Conservation (phyloP, 2,888 invertebrate genomes). For the Tenthredo amoena region DNA sequence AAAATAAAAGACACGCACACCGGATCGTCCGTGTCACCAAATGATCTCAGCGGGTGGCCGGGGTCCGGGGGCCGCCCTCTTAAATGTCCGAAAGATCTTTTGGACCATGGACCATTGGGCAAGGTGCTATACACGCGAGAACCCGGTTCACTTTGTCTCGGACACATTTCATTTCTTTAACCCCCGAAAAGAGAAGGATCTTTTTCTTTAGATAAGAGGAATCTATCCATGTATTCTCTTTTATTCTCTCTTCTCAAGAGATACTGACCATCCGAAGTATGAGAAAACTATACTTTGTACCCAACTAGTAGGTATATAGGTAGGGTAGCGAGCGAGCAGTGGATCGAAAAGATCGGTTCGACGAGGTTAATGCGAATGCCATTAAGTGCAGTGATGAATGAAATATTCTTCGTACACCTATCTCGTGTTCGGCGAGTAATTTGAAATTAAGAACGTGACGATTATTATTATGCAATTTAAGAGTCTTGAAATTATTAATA, state of each 20-base stretch:
- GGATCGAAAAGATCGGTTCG: not conserved
- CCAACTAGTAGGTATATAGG: not conserved
- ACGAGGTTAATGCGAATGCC: constrained; percentile 28
- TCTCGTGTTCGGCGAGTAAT: constrained; percentile 4
- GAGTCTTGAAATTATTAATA: not conserved
- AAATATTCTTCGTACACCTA: not conserved
- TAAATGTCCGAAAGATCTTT: not conserved
- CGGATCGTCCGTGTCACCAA: constrained; percentile 64
- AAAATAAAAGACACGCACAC: constrained; percentile 56
- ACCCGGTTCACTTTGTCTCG: not conserved
- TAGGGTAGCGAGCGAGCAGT: too few relatives aligned
- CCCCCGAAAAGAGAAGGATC: not conserved
- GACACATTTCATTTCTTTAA: not conserved
- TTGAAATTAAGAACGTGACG: constrained; percentile 42
- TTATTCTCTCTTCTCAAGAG: not conserved
- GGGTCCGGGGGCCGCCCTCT: not conserved
- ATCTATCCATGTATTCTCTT: not conserved
- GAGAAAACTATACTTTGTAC: too few relatives aligned
- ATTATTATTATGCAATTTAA: not conserved
- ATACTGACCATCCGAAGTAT: not conserved
- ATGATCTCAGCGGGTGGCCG: constrained; percentile 64
- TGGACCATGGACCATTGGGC: not conserved
- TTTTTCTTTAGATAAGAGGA: not conserved
- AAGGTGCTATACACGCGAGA: not conserved
- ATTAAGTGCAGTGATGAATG: constrained; percentile 11